Conservation (phyloP, 37 sponge, comb jelly and placozoan genomes). For the Trichoplax adhaerens region DNA sequence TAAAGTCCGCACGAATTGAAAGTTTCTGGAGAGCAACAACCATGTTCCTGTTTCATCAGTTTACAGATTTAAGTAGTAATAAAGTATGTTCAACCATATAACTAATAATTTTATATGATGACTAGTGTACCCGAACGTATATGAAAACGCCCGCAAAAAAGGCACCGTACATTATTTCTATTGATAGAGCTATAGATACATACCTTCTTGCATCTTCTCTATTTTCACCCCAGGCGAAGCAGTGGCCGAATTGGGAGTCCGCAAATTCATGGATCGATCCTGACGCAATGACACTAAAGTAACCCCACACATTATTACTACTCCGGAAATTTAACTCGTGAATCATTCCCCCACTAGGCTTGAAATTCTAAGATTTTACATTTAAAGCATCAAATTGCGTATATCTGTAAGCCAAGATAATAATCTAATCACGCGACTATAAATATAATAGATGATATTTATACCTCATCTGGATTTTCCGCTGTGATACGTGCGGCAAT, state of each 20-base stretch:
- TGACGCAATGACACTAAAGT: conserved; percentile 91
- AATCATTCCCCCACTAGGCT: conserved; percentile 84
- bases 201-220: conserved; percentile 75
- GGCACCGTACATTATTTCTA: too few relatives aligned
- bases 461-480: conserved; percentile 95
- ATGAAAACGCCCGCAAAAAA: too few relatives aligned
- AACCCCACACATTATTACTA: conserved; percentile 96
- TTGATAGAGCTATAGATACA: neutral
- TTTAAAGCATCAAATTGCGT: too few relatives aligned
- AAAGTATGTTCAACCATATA: too few relatives aligned
- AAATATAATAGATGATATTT: neutral
- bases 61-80: too few relatives aligned
- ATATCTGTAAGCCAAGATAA: neutral
- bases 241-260: conserved; percentile 97
- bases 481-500: conserved; percentile 96
- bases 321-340: conserved; percentile 87
- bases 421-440: neutral
- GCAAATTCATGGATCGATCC: conserved; percentile 99
- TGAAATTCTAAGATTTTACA: conserved; percentile 44
- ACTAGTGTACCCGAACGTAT: too few relatives aligned
- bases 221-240: conserved; percentile 93
- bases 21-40: conserved; percentile 88
- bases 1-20: conserved; percentile 85
- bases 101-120: too few relatives aligned
- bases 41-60: conserved; percentile 54